Evolutionary conservation across 2,797 vertebrate species (phyloP), one percentile per base, ranked within the genome.

Genomic region (Yasuhikotakia modesta): DNA sequence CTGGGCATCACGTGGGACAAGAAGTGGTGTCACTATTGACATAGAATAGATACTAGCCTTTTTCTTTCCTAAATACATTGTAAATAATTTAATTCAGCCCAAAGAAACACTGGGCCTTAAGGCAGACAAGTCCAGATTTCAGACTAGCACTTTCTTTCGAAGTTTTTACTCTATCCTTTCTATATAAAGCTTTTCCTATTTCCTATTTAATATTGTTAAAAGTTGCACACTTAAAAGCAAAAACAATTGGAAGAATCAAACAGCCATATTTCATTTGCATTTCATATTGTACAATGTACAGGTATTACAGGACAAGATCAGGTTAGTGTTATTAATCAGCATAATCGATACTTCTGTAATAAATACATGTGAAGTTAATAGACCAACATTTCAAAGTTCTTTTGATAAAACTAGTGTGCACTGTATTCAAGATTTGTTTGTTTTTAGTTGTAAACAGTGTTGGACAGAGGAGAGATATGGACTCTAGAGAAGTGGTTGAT

Each of bases 401-500:
- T 16, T 0, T 32, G 19, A 35, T 35, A 0, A 63, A 8, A 72
- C 52, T n/a, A 17, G 39, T 46, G 10, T 46, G 39, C 10, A 27
- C 1, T 19, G 70, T 30, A 21, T 16, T 4, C 4, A 22, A 14
- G 1, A 55, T 4, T 22, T 7, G 3, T 1, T 0, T 22, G 8
- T 24, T n/a, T 19, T 22, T 5, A 66, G 10, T 2, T n/a, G 2
- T 27, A 43, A 24, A 24, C 0, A n/a, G 52, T 90, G 85, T 86
- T 48, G 14, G 77, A 78, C n/a, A 45, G 27, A 60, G 43, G 13
- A 35, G 2, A 65, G 27, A 73, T 17, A 63, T 24, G 66, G 30
- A 16, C 17, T 52, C n/a, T 70, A 67, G 11, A 81, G 32, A 84
- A 75, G 72, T 64, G 14, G 77, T 2, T 24, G 70, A 82, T 81